These are phyloP conservation scores for Pterostichus niger DNA, from an alignment of 2,888 invertebrate species.

Conservation along the genomic window DNA sequence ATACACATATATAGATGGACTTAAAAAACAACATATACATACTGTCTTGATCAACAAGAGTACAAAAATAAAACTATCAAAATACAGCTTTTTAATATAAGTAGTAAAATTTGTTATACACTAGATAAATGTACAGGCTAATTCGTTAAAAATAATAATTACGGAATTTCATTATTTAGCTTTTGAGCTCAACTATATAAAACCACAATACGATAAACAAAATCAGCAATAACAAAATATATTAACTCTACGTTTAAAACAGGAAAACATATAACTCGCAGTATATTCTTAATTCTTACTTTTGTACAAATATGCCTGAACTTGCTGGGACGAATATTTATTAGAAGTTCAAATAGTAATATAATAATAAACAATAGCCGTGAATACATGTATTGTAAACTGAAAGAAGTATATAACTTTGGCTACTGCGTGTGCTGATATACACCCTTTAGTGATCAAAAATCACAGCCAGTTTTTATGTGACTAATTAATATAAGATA, in stretches of 20 bases:
- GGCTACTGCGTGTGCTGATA: conserved; percentile 38
- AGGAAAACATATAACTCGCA: background rate
- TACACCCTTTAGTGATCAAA: conserved; percentile 50
- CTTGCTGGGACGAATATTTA: conserved; percentile 11
- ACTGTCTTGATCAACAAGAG: conserved; percentile 62
- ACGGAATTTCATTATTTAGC: conserved; percentile 22
- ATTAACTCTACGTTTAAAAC: conserved; percentile 35
- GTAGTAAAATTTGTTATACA: conserved; percentile 25
- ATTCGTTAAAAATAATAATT: conserved; percentile 36
- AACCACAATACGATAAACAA: conserved; percentile 2
- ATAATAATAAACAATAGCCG: conserved; percentile 43
- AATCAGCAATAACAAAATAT: conserved; percentile 44
- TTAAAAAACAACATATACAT: conserved; percentile 38
- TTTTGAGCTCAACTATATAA: conserved; percentile 19
- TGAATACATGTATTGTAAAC: conserved; percentile 9
- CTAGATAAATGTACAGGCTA: conserved; percentile 29
- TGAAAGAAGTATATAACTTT: conserved; percentile 16
- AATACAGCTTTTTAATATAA: conserved; percentile 63
- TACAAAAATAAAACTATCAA: conserved; percentile 66
- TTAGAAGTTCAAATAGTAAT: conserved; percentile 11
- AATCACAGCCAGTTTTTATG: conserved; percentile 61
- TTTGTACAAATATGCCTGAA: conserved; percentile 21
- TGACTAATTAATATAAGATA: conserved; percentile 36
- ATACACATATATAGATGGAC: conserved; percentile 19
- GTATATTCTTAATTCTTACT: background rate